phyloP scores from a whole-genome alignment of 2,888 invertebrate genomes.

The Cremastinae sp. region DNA sequence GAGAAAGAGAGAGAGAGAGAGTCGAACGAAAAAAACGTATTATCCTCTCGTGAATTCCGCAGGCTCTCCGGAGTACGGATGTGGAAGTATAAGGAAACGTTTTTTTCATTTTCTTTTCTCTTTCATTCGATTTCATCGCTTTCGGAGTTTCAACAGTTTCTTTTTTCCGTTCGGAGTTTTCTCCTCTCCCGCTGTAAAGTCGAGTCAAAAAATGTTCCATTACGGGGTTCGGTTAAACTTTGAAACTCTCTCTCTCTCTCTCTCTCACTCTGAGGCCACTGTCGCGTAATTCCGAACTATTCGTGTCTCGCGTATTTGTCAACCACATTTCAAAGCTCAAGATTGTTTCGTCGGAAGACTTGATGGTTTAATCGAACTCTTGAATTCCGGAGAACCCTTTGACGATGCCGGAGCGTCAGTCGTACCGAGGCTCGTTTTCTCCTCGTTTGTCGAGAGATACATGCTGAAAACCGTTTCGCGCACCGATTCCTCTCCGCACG shows the following conservation, averaged over 20 bases:
- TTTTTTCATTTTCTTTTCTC: slow-evolving; percentile 4
- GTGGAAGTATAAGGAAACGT: slow-evolving; percentile 6
- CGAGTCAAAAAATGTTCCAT: too few species aligned
- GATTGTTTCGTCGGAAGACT: background rate
- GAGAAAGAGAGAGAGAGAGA: background rate
- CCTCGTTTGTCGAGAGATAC: background rate
- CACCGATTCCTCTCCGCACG: too few species aligned
- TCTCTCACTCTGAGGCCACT: too few species aligned
- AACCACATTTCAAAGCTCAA: background rate
- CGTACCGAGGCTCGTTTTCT: slow-evolving; percentile 18
- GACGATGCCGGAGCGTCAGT: slow-evolving; percentile 5
- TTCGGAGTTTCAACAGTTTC: too few species aligned
- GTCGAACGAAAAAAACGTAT: background rate
- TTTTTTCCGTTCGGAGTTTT: too few species aligned
- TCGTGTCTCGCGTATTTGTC: too few species aligned
- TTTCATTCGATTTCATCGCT: too few species aligned
- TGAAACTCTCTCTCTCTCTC: too few species aligned
- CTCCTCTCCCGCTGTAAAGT: background rate
- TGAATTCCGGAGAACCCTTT: slow-evolving; percentile 1
- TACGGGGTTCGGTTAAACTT: too few species aligned
- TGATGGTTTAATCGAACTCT: slow-evolving; percentile 28
- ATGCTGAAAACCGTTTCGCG: background rate
- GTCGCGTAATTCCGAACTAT: too few species aligned
- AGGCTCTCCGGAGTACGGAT: background rate
- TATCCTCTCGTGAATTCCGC: slow-evolving; percentile 6